These are phyloP conservation scores for Balaeniceps rex DNA, from an alignment of 2,113 vertebrate species.

Conservation along the genomic window DNA sequence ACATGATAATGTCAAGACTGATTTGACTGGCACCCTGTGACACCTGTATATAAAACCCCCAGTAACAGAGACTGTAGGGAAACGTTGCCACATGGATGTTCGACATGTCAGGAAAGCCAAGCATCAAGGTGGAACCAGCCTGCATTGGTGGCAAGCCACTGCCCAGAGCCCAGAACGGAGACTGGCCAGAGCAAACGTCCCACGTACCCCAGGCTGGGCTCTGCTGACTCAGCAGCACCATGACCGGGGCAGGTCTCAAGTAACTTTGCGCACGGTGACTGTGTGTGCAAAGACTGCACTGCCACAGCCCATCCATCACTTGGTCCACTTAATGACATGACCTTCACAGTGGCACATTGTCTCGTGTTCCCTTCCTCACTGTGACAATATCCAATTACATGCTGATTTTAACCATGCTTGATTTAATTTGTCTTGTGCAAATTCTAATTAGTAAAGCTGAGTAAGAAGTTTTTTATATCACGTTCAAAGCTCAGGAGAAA, in stretches of 20 bases:
- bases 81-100: rapidly evolving
- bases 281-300: not conserved
- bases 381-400: not conserved
- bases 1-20: not conserved
- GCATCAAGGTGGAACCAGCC: not conserved
- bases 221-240: rapidly evolving
- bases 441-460: not conserved
- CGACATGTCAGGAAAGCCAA: not conserved
- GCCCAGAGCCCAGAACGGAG: not conserved
- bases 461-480: not conserved
- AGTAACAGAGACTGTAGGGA: not conserved
- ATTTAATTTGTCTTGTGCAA: not conserved
- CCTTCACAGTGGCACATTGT: not conserved
- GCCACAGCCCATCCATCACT: not conserved
- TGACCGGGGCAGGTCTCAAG: not conserved
- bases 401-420: not conserved
- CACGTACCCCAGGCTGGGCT: rapidly evolving
- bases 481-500: not conserved
- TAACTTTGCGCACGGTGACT: not conserved
- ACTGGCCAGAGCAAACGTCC: not conserved
- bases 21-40: not conserved
- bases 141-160: not conserved
- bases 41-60: not conserved
- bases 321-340: not conserved
- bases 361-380: rapidly evolving